Evolutionary conservation across 2,888 invertebrate genomes (phyloP), one percentile per base, ranked within the genome.

Genomic region (Escarpia spicata): DNA sequence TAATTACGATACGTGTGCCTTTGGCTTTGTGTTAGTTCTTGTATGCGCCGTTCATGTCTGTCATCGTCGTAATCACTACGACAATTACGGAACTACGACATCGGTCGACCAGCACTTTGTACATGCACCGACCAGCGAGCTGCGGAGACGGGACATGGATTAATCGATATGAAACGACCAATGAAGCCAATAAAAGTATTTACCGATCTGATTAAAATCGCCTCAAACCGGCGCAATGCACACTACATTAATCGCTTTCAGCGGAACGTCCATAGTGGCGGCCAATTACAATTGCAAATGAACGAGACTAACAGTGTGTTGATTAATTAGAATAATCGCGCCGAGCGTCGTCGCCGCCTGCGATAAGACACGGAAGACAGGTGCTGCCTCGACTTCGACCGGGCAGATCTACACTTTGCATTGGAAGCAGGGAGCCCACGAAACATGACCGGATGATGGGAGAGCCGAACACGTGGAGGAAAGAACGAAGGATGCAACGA

Each of bases 121-220:
- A 75, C 6, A 75, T 1, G 26, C 75, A n/a, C 26, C 75, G 75
- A 75, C 75, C 75, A 75, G 19, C 6, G 75, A 3, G 75, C 26
- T 75, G n/a, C 75, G 1, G 75, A 75, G n/a, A 19, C 26, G 26
- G 19, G 26, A n/a, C 75, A 75, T 19, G 75, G 75, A 75, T 75
- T 75, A 75, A 75, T 75, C 75, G n/a, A 75, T 75, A 75, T 75
- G 19, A 75, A 75, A 75, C 75, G 19, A 75, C 75, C 75, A 75
- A 75, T 75, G 75, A 75, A 75, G 75, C 75, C 75, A 75, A 75
- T 75, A 75, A 75, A 75, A 75, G 2, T 75, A 75, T 75, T 75
- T 75, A 75, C 75, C 75, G 75, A 75, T 75, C 75, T 75, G n/a
- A 75, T 75, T 75, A 75, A 75, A 75, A 75, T 75, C 75, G 75